A percentile compares a stretch with the other conserved stretches of the same genome.
phyloP scores from a whole-genome alignment of 1,140 invertebrate genomes.

The Stegodyphus mimosarum region DNA sequence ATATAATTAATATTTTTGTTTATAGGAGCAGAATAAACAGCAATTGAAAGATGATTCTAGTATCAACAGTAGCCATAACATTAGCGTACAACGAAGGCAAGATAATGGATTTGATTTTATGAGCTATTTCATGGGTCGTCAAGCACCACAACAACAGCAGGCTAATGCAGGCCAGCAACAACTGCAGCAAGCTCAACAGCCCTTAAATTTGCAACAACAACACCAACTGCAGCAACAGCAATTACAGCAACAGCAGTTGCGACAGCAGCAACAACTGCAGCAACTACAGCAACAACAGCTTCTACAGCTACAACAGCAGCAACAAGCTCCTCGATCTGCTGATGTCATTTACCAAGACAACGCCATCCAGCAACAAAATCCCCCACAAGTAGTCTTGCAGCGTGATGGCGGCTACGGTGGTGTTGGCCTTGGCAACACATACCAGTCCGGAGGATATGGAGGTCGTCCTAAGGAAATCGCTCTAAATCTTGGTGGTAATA shows the following conservation, averaged over 20 bases:
- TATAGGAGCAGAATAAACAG: not conserved
- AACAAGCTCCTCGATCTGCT: not conserved
- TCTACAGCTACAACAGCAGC: constrained; percentile 13
- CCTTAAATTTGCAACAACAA: constrained; percentile 19
- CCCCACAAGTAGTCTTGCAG: not conserved
- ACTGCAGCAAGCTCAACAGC: not conserved
- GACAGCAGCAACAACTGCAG: constrained; percentile 32
- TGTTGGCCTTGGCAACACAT: not conserved
- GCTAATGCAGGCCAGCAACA: not conserved
- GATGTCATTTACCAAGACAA: constrained; percentile 19
- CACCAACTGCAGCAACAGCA: constrained; percentile 20
- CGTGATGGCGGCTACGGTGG: constrained; percentile 27
- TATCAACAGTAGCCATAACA: not conserved
- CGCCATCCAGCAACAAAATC: not conserved
- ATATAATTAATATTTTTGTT: not conserved
- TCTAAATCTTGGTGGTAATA: constrained; percentile 33
- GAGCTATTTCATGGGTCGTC: constrained; percentile 36
- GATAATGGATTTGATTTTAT: constrained; percentile 45
- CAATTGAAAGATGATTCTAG: not conserved
- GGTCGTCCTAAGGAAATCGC: constrained; percentile 18
- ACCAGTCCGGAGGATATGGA: constrained; percentile 1
- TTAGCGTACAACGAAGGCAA: constrained; percentile 7
- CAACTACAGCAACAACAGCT: constrained; percentile 36
- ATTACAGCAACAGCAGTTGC: constrained; percentile 20
- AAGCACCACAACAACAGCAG: not conserved